Base-by-base conservation (phyloP, 2,113 vertebrate genomes). In the Haplotaxodon microlepis region DNA sequence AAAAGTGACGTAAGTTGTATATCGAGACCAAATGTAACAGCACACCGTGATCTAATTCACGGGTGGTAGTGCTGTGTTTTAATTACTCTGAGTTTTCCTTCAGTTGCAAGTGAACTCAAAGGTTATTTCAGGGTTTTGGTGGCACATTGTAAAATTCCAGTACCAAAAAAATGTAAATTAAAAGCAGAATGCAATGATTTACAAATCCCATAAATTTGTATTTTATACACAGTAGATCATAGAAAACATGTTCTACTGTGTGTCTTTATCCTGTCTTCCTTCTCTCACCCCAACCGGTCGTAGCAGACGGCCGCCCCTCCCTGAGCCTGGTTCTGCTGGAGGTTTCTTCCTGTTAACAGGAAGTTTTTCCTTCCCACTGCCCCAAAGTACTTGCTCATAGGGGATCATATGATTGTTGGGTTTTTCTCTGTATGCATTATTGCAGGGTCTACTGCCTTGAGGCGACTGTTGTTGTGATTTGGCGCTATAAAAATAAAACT, bases 381-480 rank as follows among this genome's bases (percentile, higher is more conserved):
- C 2, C 2, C 61, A 38, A 38, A 66, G 19, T 38, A 8, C 10
- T 38, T 66, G 34, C 61, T 66, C 61, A 66, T 21, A 13, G 61
- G 10, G 6, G 4, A 5, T 66, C 17, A 38, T 66, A 66, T 1
- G 10, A 66, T 13, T 38, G 19, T 2, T 66, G 59, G 59, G 9
- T 5, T 66, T 66, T 66, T 8, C 61, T 66, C 34, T 5, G 4
- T 38, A 66, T 66, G 19, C 11, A 66, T 66, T 12, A 66, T 8
- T 8, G 34, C 6, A 66, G 31, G 9, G 61, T n/a, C 17, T 36
- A 63, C 17, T 0, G 0, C 17, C 0, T 66, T 66, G 31, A n/a
- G 3, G 61, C 0, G 0, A 66, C 61, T 38, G 4, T 36, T 66
- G 61, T 36, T 66, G 2, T 66, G 34, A 8, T 38, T 38, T 38